Conservation (phyloP, 1,140 invertebrate species). For the Vanessa tameamea region DNA sequence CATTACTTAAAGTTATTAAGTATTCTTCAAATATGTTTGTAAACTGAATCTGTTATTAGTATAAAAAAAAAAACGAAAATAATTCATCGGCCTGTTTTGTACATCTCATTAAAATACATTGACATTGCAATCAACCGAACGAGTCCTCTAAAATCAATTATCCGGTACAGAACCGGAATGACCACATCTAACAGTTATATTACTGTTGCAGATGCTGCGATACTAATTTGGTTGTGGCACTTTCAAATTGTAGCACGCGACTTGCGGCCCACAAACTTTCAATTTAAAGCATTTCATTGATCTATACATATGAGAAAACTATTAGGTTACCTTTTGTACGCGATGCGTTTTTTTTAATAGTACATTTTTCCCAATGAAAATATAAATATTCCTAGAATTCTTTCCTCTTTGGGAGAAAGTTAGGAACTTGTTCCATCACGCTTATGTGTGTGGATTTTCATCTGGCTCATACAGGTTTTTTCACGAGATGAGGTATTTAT, state of each 20-base stretch:
- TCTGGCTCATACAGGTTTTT: too few relatives aligned
- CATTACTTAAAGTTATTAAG: too few relatives aligned
- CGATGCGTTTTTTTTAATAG: background rate
- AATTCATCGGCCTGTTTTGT: background rate
- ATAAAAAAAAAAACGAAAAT: background rate
- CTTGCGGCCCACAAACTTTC: background rate
- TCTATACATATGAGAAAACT: background rate
- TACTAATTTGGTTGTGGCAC: constrained; percentile 15
- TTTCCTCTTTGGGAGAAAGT: too few relatives aligned
- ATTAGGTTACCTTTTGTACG: background rate
- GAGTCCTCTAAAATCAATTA: constrained; percentile 22
- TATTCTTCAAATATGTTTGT: too few relatives aligned
- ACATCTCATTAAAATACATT: constrained; percentile 7
- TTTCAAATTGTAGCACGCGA: constrained; percentile 8
- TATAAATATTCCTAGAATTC: too few relatives aligned
- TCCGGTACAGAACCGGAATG: constrained; percentile 1
- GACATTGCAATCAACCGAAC: constrained; percentile 9
- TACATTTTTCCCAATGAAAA: too few relatives aligned
- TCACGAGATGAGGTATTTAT: too few relatives aligned
- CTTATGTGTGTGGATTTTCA: too few relatives aligned
- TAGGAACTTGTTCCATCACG: too few relatives aligned
- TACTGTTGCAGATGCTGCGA: constrained; percentile 19
- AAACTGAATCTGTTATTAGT: background rate
- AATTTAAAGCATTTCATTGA: background rate
- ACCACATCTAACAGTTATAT: constrained; percentile 6